These are phyloP conservation scores for Astreopora myriophthalma DNA, from an alignment of 64 coral and sea anemone genomes.

Conservation along the genomic window DNA sequence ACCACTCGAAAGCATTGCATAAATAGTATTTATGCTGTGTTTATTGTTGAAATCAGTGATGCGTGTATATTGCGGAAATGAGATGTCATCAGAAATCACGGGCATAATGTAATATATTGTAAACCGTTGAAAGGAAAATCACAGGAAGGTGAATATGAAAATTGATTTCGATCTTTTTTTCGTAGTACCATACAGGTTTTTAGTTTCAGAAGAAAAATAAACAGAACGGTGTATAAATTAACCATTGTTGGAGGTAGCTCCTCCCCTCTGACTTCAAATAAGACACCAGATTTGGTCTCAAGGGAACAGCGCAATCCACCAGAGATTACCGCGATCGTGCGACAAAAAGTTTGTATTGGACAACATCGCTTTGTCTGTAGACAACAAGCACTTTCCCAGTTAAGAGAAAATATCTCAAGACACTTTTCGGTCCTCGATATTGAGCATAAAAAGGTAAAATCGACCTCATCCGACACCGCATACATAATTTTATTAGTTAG, in stretches of 20 bases:
- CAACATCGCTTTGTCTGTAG: background rate
- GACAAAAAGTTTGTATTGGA: background rate
- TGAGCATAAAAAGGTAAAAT: constrained; percentile 20
- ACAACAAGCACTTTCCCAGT: background rate
- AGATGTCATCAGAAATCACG: too few relatives aligned
- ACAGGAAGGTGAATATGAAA: background rate
- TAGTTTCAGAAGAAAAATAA: background rate
- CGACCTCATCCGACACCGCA: background rate
- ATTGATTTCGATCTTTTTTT: background rate
- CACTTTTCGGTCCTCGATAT: background rate
- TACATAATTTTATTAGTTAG: background rate
- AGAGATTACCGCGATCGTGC: background rate
- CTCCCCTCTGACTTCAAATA: constrained; percentile 4
- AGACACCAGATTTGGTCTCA: constrained; percentile 2
- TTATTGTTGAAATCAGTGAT: too few relatives aligned
- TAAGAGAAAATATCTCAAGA: background rate
- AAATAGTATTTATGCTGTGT: too few relatives aligned
- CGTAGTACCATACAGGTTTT: background rate
- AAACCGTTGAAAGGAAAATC: background rate
- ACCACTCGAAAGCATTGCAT: too few relatives aligned
- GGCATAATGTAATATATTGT: too few relatives aligned
- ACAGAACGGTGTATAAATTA: constrained; percentile 27
- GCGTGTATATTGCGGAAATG: too few relatives aligned
- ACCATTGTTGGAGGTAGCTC: constrained; percentile 21
- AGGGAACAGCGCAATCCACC: background rate